Evolutionary conservation across 2,888 invertebrate genomes (phyloP), one percentile per base, ranked within the genome.

Genomic region (Acronicta alni): DNA sequence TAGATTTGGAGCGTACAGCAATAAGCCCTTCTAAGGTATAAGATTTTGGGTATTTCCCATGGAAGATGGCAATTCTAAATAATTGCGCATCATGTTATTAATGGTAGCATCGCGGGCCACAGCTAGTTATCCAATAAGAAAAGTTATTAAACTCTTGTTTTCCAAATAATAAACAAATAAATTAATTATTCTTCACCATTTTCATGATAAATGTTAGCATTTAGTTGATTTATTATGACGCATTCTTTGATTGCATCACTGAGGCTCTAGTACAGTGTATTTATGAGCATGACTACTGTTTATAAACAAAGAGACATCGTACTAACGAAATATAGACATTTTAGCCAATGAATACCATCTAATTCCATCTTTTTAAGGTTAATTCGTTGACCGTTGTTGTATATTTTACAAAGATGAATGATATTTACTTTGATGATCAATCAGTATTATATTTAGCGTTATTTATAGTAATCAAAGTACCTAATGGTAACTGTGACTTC

Each of bases 241-340:
- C 59, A 59, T 57, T 10, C 18, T 30, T 35, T 57, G 56, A 57
- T 63, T 48, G 39, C 39, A n/a, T 20, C 41, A 17, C 20, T 14
- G 17, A 38, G 18, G 5, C 23, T 57, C 20, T n/a, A 42, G 55
- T 63, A 10, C 10, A 30, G 10, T 32, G 37, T 59, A 64, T 71
- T 67, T 64, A 60, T 49, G 67, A 44, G 38, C 37, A 55, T 70
- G 70, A 63, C 35, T 55, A 9, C 51, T 57, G 46, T 52, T 45
- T 55, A 53, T 49, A 52, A 71, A 71, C 71, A 71, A 71, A 71
- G 71, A 57, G 38, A 39, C 20, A 49, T 17, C 57, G 45, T 43
- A 4, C 3, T 41, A 26, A 51, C 61, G n/a, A 47, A 67, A 67
- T 30, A 30, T 30, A 26, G 9, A 44, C 42, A 18, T 15, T 41